Evolutionary conservation across 2,888 invertebrate genomes (phyloP).

Genomic region (Rotaria sp.): DNA sequence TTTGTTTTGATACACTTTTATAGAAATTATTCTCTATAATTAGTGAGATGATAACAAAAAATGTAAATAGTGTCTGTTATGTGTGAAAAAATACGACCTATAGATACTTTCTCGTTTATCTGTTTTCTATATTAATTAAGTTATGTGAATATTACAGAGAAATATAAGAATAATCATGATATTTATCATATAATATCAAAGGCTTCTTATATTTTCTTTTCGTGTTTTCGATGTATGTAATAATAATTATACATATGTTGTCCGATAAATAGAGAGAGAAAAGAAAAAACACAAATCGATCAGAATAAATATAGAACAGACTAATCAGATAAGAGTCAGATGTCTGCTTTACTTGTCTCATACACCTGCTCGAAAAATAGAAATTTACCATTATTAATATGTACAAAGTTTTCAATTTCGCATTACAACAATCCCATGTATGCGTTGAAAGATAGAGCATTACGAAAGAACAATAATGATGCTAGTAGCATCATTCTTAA

Average conservation of each 20-base stretch:
- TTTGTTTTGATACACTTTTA: neutral
- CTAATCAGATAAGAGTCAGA: neutral
- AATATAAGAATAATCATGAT: neutral
- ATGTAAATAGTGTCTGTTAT: no score
- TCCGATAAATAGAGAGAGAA: neutral
- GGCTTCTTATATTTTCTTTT: neutral
- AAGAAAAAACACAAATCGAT: neutral
- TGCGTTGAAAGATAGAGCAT: no score
- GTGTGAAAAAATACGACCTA: neutral
- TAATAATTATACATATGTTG: neutral
- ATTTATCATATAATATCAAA: neutral
- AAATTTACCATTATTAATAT: neutral
- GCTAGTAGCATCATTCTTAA: neutral
- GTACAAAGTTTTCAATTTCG: neutral
- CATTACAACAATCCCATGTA: neutral
- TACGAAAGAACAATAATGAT: neutral
- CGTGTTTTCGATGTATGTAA: neutral
- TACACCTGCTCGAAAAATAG: neutral
- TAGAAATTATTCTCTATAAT: neutral
- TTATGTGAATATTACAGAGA: neutral
- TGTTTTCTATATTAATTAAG: neutral
- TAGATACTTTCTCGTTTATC: neutral
- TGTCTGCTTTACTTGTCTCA: neutral
- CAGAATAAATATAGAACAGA: neutral
- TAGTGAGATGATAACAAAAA: neutral